phyloP scores from a whole-genome alignment of 2,888 invertebrate species.

The Ptychoptera contaminata region DNA sequence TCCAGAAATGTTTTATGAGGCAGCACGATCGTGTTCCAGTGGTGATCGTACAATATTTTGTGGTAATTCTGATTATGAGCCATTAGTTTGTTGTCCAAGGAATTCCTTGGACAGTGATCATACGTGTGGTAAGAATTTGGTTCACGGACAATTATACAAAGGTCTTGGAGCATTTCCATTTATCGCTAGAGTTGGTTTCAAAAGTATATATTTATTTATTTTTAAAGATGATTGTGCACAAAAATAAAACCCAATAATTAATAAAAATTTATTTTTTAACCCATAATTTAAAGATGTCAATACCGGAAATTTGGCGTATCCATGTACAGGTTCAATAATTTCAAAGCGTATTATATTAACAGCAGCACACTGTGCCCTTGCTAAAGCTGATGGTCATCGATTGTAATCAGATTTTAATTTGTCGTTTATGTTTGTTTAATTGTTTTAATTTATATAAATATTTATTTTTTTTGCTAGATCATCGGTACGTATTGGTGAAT shows the following conservation, averaged over 20 bases:
- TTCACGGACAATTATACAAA: conserved; percentile 45
- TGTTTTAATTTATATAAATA: conserved; percentile 1
- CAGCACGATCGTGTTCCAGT: conserved; percentile 28
- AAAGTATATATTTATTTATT: conserved; percentile 35
- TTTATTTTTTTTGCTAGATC: conserved; percentile 34
- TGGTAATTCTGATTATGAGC: conserved; percentile 26
- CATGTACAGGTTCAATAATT: conserved; percentile 62
- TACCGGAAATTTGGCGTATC: conserved; percentile 52
- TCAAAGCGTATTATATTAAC: conserved; percentile 46
- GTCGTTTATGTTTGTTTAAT: neutral
- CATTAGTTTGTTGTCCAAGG: conserved; percentile 29
- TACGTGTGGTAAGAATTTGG: conserved; percentile 47
- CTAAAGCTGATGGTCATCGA: conserved; percentile 58
- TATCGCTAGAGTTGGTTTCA: conserved; percentile 59
- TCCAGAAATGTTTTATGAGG: conserved; percentile 27
- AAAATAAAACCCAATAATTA: neutral
- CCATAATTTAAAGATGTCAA: conserved; percentile 39
- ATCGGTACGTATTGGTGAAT: conserved; percentile 59
- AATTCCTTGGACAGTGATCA: conserved; percentile 31
- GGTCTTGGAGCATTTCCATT: conserved; percentile 62
- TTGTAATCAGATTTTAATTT: conserved; percentile 38
- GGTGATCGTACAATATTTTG: conserved; percentile 30
- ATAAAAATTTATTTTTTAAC: neutral
- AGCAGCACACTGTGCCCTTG: conserved; percentile 65
- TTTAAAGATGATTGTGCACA: neutral